Conservation (phyloP, 2,113 vertebrate species). For the Myiagra hebetior region DNA sequence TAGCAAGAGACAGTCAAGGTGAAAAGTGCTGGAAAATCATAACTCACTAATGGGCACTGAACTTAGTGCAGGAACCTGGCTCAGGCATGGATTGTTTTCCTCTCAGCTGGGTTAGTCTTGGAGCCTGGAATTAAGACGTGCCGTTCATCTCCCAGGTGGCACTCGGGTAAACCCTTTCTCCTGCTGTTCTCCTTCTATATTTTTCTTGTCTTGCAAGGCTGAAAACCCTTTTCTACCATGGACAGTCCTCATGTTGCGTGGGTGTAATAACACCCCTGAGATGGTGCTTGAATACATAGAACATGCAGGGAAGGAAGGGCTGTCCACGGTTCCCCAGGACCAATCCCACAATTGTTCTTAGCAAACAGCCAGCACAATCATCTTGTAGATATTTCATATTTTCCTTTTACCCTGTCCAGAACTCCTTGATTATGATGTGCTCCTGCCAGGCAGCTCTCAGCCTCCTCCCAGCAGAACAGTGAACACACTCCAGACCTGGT, state of each 20-base stretch:
- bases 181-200: fast-evolving
- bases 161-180: not conserved
- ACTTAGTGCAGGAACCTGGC: not conserved
- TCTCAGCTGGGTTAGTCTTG: not conserved
- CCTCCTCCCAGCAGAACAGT: not conserved
- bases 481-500: fast-evolving
- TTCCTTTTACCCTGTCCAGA: not conserved
- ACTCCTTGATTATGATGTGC: fast-evolving
- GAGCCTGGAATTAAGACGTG: not conserved
- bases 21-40: not conserved
- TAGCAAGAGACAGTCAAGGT: constrained; percentile 50
- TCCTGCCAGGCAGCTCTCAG: not conserved
- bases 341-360: fast-evolving
- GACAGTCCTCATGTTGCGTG: not conserved
- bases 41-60: not conserved
- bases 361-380: not conserved
- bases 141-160: not conserved
- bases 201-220: not conserved
- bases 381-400: not conserved
- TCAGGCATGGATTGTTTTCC: not conserved
- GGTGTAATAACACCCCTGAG: not conserved
- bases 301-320: not conserved
- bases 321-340: not conserved
- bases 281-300: not conserved
- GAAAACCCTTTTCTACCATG: not conserved